These are phyloP conservation scores for Sicus ferrugineus DNA, from an alignment of 2,888 invertebrate genomes.

Conservation along the genomic window DNA sequence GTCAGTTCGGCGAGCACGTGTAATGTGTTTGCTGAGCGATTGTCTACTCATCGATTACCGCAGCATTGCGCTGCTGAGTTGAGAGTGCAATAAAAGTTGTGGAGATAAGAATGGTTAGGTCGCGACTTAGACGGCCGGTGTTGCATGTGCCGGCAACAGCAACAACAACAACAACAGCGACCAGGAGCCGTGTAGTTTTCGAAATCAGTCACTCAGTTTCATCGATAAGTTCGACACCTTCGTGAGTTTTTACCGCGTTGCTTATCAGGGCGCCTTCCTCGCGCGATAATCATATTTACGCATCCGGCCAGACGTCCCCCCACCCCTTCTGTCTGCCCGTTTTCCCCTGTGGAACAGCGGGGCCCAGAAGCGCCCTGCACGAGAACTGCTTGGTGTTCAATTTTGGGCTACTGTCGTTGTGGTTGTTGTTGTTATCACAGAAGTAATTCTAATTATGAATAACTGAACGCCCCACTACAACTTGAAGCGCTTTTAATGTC, in stretches of 20 bases:
- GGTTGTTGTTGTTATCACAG: conserved; percentile 2
- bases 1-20: conserved; percentile 22
- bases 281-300: too few species aligned
- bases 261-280: conserved; percentile 22
- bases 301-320: too few species aligned
- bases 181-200: background rate
- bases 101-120: conserved; percentile 1
- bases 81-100: conserved; percentile 4
- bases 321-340: too few species aligned
- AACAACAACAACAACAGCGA: conserved; percentile 1
- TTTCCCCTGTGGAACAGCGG: too few species aligned
- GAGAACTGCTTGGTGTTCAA: too few species aligned
- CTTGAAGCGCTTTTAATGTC: too few species aligned
- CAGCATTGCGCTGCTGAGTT: conserved; percentile 12
- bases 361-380: too few species aligned
- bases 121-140: background rate
- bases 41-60: conserved; percentile 21
- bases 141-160: background rate
- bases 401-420: conserved; percentile 24
- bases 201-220: background rate
- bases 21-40: conserved; percentile 38
- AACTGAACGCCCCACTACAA: too few species aligned
- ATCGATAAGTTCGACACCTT: background rate
- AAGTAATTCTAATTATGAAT: conserved; percentile 3
- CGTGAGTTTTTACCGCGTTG: background rate